phyloP scores from a whole-genome alignment of 2,113 vertebrate species.

The Oxyura jamaicensis region DNA sequence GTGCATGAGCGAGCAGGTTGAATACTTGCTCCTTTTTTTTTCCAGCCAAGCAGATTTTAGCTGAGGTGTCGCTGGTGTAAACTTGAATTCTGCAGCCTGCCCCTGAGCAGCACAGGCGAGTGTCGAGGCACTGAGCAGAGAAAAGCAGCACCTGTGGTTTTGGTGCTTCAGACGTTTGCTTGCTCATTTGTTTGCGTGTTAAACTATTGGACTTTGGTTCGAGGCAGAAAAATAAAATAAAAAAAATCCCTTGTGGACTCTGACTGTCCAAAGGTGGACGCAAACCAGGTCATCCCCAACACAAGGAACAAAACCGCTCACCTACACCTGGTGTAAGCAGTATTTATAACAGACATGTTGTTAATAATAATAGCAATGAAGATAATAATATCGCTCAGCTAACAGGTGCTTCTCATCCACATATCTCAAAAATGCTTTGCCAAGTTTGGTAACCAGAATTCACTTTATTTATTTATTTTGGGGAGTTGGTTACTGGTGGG shows the following conservation, averaged over 20 bases:
- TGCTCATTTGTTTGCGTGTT: not conserved
- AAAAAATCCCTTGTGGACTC: not conserved
- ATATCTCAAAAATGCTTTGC: conserved; percentile 38
- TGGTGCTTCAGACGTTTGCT: not conserved
- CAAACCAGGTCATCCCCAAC: not conserved
- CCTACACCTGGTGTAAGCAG: not conserved
- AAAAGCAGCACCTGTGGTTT: not conserved
- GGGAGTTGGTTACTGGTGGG: not conserved
- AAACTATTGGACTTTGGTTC: not conserved
- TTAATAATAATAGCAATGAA: conserved; percentile 40
- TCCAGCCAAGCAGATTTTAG: not conserved
- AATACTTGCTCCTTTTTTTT: not conserved
- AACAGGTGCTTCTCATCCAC: conserved; percentile 26
- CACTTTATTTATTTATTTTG: conserved; percentile 47
- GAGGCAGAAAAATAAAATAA: not conserved
- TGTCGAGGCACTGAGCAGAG: not conserved
- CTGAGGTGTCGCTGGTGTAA: not conserved
- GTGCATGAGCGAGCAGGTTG: not conserved
- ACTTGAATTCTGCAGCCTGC: conserved; percentile 8
- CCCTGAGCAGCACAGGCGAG: not conserved
- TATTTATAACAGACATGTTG: not conserved
- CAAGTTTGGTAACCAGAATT: not conserved
- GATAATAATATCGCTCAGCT: conserved; percentile 43
- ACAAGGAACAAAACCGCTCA: not conserved
- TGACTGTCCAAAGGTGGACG: not conserved